phyloP scores from a whole-genome alignment of 2,888 invertebrate species.

The Heliconius cydno region DNA sequence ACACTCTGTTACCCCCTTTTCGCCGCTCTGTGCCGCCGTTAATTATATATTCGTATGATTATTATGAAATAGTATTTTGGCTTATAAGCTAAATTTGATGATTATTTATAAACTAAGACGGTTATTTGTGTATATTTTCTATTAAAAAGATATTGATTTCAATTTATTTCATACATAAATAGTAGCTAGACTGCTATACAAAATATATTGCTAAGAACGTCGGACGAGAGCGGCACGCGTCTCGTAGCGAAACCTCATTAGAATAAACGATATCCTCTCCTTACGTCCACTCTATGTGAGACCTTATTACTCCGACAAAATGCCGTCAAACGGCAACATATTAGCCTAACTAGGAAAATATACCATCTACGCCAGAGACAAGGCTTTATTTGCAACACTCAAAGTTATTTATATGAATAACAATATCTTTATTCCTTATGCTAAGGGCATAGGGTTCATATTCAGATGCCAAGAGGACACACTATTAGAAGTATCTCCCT shows the following conservation, averaged over 20 bases:
- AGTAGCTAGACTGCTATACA: constrained; percentile 52
- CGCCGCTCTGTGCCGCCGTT: no score
- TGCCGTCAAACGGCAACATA: constrained; percentile 77
- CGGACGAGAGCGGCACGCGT: constrained; percentile 63
- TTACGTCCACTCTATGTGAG: constrained; percentile 80
- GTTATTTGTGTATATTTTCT: constrained; percentile 37
- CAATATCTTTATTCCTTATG: constrained; percentile 46
- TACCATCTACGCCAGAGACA: constrained; percentile 55
- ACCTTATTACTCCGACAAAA: constrained; percentile 83
- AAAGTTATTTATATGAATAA: constrained; percentile 39
- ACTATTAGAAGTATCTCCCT: constrained; percentile 66
- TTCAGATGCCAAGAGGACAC: constrained; percentile 58
- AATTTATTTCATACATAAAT: constrained; percentile 43
- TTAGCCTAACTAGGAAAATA: constrained; percentile 52
- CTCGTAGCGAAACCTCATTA: constrained; percentile 77
- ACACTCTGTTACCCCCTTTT: no score
- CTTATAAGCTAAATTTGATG: no score
- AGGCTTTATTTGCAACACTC: constrained; percentile 54
- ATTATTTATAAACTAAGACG: background rate
- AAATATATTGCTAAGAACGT: constrained; percentile 51
- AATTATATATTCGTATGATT: background rate
- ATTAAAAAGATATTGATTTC: constrained; percentile 46
- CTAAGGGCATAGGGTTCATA: constrained; percentile 43
- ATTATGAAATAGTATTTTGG: background rate
- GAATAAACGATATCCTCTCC: constrained; percentile 83